A percentile compares a stretch with the other conserved stretches of the same genome.
These are phyloP conservation scores for Pseudochromis fuscus DNA, from an alignment of 2,797 vertebrate species.

Conservation along the genomic window DNA sequence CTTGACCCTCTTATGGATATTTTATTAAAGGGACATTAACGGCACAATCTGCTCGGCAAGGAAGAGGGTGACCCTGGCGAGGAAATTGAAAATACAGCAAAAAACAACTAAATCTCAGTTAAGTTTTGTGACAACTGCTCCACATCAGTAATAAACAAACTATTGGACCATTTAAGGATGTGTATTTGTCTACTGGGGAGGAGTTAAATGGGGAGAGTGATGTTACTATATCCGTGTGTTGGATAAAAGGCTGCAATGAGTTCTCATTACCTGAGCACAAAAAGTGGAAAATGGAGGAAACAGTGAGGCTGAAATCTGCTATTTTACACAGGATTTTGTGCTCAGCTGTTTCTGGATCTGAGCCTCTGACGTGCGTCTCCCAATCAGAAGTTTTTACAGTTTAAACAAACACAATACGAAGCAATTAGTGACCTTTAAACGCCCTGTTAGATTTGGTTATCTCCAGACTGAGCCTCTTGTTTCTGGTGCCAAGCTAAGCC, in stretches of 20 bases:
- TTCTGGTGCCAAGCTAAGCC: neutral
- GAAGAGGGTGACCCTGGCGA: neutral
- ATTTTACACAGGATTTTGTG: neutral
- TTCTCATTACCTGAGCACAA: slow-evolving; percentile 5
- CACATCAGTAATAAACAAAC: neutral
- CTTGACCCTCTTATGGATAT: neutral
- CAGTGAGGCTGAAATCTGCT: neutral
- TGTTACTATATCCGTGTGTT: neutral
- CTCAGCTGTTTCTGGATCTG: neutral
- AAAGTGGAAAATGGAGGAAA: neutral
- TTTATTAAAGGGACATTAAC: neutral
- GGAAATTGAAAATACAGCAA: slow-evolving; percentile 4
- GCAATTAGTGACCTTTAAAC: neutral
- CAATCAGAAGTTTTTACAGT: no score
- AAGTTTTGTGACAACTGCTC: neutral
- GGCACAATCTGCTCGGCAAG: neutral
- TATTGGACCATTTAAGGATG: slow-evolving; percentile 1
- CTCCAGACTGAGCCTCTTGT: neutral
- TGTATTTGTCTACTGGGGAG: neutral
- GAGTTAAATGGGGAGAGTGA: neutral
- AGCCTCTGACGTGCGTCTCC: no score
- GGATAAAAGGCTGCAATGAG: neutral
- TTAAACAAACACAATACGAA: neutral
- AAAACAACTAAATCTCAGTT: no score
- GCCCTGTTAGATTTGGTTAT: neutral